Percentiles rank a stretch among this genome's conserved stretches.
These are phyloP conservation scores for Eospalax fontanierii DNA, from an alignment of 2,797 vertebrate genomes.

Conservation along the genomic window DNA sequence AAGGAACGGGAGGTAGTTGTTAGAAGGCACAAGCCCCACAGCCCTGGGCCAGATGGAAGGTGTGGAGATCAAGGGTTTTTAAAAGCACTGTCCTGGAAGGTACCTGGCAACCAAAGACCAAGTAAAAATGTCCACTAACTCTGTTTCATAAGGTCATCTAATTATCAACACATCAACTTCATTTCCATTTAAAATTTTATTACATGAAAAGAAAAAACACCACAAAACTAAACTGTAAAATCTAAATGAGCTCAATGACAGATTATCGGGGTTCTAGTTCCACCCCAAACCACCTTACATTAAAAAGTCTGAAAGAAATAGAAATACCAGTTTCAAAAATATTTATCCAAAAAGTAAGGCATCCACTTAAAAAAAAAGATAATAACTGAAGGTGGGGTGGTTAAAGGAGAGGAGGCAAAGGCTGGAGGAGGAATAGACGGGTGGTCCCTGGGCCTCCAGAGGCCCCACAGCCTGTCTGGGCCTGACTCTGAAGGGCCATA, in stretches of 20 bases:
- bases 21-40: neutral
- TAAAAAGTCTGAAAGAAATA: constrained; percentile 82
- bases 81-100: constrained; percentile 2
- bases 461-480: constrained; percentile 37
- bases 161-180: constrained; percentile 41
- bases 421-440: constrained; percentile 46
- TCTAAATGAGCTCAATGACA: constrained; percentile 72
- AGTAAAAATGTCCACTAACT: neutral
- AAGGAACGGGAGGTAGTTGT: neutral
- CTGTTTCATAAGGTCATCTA: constrained; percentile 23
- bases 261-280: constrained; percentile 38
- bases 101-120: neutral
- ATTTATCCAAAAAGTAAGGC: constrained; percentile 87
- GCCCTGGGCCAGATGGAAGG: neutral
- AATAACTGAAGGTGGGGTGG: constrained; percentile 57
- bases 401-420: neutral
- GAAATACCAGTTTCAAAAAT: constrained; percentile 84
- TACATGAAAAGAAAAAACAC: constrained; percentile 80
- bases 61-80: neutral
- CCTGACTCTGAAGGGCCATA: neutral
- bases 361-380: constrained; percentile 76
- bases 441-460: constrained; percentile 66
- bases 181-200: constrained; percentile 83
- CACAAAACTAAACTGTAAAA: constrained; percentile 67
- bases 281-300: constrained; percentile 58